Base-by-base conservation (phyloP, 2,113 vertebrate species). In the Cygnus atratus region DNA sequence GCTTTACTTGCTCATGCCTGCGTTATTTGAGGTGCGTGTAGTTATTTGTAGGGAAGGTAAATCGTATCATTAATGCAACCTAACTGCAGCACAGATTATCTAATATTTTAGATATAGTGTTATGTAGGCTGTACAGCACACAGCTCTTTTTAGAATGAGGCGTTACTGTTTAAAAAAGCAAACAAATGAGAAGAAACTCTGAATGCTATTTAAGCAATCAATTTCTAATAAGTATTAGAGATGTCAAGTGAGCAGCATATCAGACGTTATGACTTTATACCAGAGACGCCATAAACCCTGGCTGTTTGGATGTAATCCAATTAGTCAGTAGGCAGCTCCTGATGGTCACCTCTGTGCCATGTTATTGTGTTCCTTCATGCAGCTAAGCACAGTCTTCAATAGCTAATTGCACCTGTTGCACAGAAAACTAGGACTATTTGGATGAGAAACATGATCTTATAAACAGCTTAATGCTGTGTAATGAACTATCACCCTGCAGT, bases 391-490 rank as follows among this genome's bases (percentile, higher is more conserved):
- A n/a, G 73, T 83, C 90, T 83, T 61, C 77, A 33, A 26, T 58
- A 79, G 82, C 93, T 95, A 82, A 96, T 95, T 94, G 95, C 70
- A 95, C 92, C 95, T 96, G 65, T 83, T 93, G 83, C 79, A 33
- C 26, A 7, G 54, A 48, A 96, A 92, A 79, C 33, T 39, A 77
- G 92, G 75, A 52, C 81, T 81, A 39, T 94, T 96, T 93, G 76
- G 52, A 81, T 88, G 84, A 97, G 90, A 84, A 97, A 95, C 93
- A 13, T 78, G 93, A 89, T 84, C 87, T 94, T 88, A 84, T 91
- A 88, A 96, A 67, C 90, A 91, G 87, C 90, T 94, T 96, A 95
- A 97, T 93, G 91, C 95, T 97, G 84, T 28, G 93, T 88, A 96
- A 96, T 95, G 95, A 97, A 87, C 97, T 92, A 78, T 87, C 92